phyloP scores from a whole-genome alignment of 2,113 vertebrate genomes.

The Ardeotis arabs region DNA sequence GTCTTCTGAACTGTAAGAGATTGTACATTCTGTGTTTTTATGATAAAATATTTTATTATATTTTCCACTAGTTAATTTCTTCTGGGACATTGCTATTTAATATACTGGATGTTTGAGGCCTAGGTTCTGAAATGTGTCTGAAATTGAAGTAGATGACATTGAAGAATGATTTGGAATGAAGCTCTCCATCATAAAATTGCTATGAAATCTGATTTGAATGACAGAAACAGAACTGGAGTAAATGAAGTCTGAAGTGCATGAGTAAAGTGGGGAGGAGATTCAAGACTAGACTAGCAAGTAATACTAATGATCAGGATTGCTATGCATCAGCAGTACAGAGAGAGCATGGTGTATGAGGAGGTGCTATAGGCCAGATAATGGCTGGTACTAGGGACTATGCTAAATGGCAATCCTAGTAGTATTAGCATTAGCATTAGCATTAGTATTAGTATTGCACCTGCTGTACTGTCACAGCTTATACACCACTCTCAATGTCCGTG shows the following conservation, averaged over 20 bases:
- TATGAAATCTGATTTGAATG: background rate
- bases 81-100: background rate
- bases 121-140: background rate
- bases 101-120: background rate
- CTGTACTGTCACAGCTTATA: background rate
- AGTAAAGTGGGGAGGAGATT: background rate
- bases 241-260: background rate
- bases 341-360: background rate
- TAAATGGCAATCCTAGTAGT: background rate
- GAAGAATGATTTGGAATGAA: background rate
- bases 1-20: constrained; percentile 56
- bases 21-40: background rate
- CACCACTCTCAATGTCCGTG: background rate
- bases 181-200: background rate
- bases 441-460: background rate
- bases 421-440: background rate
- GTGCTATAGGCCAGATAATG: background rate
- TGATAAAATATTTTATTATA: background rate
- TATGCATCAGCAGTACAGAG: background rate
- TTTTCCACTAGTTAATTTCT: background rate
- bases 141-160: background rate
- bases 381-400: background rate
- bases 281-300: background rate
- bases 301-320: background rate
- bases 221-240: background rate